Conservation (phyloP, 2,888 invertebrate genomes). For the Diaprepes abbreviatus region DNA sequence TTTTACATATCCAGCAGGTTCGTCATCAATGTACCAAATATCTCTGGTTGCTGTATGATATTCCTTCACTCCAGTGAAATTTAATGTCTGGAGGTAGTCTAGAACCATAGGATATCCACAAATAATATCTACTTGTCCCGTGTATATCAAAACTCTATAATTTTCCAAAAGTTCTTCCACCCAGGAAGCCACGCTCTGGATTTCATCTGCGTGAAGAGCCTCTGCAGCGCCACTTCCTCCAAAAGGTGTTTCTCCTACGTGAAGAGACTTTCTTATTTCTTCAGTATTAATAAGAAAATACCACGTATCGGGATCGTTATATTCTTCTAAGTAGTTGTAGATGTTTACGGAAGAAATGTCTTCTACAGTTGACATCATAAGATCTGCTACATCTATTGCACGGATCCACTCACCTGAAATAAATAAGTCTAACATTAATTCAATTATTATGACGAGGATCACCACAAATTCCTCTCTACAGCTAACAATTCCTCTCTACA, state of each 20-base stretch:
- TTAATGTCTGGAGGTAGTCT: constrained; percentile 77
- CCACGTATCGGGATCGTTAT: constrained; percentile 18
- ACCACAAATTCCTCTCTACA: no score
- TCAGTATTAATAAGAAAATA: constrained; percentile 10
- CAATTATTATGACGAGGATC: no score
- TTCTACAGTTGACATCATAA: no score
- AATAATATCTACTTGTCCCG: constrained; percentile 89
- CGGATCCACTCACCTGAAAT: no score
- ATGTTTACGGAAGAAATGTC: no score
- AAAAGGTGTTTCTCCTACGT: constrained; percentile 31
- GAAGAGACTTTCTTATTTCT: constrained; percentile 23
- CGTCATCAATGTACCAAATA: constrained; percentile 73
- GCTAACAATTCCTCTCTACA: no score
- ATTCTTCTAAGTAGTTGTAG: constrained; percentile 37
- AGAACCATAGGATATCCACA: constrained; percentile 86
- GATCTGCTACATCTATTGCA: no score
- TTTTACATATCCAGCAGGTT: constrained; percentile 80
- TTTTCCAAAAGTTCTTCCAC: constrained; percentile 72
- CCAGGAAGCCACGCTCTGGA: constrained; percentile 25
- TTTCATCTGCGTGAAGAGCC: constrained; percentile 21
- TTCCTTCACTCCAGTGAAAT: constrained; percentile 74
- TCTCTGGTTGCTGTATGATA: constrained; percentile 78
- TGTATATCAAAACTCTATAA: constrained; percentile 82
- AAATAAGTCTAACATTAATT: no score
- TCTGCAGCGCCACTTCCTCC: constrained; percentile 25